These are phyloP conservation scores for Hydractinia echinata DNA, from an alignment of 30 jellyfish, hydroid and myxozoan species.

Conservation along the genomic window DNA sequence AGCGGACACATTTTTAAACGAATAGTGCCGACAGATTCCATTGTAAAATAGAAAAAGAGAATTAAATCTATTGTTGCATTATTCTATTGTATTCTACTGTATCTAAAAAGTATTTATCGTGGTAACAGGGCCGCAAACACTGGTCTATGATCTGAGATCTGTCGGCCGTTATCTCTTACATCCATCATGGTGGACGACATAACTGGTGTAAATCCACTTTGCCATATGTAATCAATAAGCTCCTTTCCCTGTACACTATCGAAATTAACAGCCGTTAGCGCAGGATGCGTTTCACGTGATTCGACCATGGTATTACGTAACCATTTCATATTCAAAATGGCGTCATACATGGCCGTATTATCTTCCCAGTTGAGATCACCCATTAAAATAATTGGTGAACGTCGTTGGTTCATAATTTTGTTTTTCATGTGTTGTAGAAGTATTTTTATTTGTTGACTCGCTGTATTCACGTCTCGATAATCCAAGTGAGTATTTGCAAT, in stretches of 20 bases:
- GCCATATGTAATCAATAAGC: constrained; percentile 14
- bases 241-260: background rate
- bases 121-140: background rate
- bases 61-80: too few relatives aligned
- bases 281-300: background rate
- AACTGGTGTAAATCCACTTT: constrained; percentile 1
- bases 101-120: too few relatives aligned
- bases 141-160: constrained; percentile 18
- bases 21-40: too few relatives aligned
- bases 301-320: background rate
- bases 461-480: background rate
- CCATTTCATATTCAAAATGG: background rate
- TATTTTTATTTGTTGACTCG: background rate
- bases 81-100: too few relatives aligned
- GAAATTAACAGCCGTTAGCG: background rate
- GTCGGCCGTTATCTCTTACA: background rate
- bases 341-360: background rate
- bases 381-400: constrained; percentile 5
- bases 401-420: constrained; percentile 11
- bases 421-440: background rate
- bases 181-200: constrained; percentile 12
- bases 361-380: constrained; percentile 17
- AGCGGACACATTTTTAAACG: too few relatives aligned
- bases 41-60: too few relatives aligned
- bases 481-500: constrained; percentile 6